These are phyloP conservation scores for Sebastes kiyomatsui DNA, from an alignment of 2,797 vertebrate species.

Conservation along the genomic window DNA sequence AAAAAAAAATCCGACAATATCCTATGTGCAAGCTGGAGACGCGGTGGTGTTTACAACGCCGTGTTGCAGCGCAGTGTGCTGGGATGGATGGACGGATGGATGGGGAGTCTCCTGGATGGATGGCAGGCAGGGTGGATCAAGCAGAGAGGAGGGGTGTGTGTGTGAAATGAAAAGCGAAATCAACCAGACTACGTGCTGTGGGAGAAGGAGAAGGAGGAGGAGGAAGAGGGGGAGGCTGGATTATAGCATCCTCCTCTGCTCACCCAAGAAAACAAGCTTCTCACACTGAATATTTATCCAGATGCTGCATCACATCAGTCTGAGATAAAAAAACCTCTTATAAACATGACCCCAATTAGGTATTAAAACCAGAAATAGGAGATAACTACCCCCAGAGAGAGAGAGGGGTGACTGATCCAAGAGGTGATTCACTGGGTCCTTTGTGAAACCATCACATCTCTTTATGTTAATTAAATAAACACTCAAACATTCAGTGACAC, in stretches of 20 bases:
- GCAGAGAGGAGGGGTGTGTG: constrained; percentile 22
- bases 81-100: constrained; percentile 33
- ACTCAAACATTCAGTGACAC: constrained; percentile 8
- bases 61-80: constrained; percentile 39
- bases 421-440: too few relatives aligned
- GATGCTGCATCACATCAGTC: background rate
- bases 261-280: background rate
- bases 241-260: constrained; percentile 16
- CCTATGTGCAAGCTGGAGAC: background rate
- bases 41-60: background rate
- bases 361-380: background rate
- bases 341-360: background rate
- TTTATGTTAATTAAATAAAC: constrained; percentile 30
- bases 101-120: constrained; percentile 48
- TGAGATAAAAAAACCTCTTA: background rate
- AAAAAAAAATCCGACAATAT: background rate
- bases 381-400: background rate
- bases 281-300: background rate
- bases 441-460: background rate
- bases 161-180: constrained; percentile 70
- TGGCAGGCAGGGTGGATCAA: constrained; percentile 38
- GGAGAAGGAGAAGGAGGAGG: background rate
- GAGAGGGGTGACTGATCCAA: background rate
- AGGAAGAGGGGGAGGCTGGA: background rate
- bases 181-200: constrained; percentile 46